Evolutionary conservation across 2,113 vertebrate species (phyloP).

Genomic region (Verasper variegatus): DNA sequence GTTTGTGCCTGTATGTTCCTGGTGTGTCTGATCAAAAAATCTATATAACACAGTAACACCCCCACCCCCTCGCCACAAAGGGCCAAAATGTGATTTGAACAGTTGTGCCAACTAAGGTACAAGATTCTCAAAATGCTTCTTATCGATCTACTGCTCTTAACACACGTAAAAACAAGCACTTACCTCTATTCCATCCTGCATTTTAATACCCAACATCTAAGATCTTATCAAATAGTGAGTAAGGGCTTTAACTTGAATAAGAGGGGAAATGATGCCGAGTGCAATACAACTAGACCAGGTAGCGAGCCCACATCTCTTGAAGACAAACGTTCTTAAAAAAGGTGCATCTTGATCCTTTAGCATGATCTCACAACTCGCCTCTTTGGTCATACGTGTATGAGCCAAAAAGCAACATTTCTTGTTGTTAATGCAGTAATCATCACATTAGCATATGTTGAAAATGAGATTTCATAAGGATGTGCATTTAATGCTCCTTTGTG

Average conservation of each 20-base stretch:
- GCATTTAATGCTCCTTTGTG: background rate
- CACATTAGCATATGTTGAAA: background rate
- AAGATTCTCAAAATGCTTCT: background rate
- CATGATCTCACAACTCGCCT: too few relatives aligned
- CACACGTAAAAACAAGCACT: background rate
- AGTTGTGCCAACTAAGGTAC: background rate
- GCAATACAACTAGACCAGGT: background rate
- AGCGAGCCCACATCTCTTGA: too few relatives aligned
- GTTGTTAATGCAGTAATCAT: too few relatives aligned
- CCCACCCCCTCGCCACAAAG: background rate
- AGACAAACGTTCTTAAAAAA: too few relatives aligned
- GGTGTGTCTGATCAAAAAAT: background rate
- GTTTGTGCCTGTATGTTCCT: background rate
- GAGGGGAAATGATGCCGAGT: background rate
- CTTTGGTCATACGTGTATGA: too few relatives aligned
- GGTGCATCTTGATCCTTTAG: too few relatives aligned
- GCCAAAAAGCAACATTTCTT: too few relatives aligned
- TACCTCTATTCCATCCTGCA: background rate
- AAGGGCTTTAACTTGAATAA: background rate
- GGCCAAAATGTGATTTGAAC: background rate
- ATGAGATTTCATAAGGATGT: background rate
- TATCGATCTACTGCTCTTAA: background rate
- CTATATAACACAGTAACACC: background rate
- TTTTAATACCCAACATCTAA: too few relatives aligned
- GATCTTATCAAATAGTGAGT: slow-evolving; percentile 1